A percentile compares a stretch with the other conserved stretches of the same genome.
Conservation (phyloP, 2,113 vertebrate species). For the Salvelinus namaycush region DNA sequence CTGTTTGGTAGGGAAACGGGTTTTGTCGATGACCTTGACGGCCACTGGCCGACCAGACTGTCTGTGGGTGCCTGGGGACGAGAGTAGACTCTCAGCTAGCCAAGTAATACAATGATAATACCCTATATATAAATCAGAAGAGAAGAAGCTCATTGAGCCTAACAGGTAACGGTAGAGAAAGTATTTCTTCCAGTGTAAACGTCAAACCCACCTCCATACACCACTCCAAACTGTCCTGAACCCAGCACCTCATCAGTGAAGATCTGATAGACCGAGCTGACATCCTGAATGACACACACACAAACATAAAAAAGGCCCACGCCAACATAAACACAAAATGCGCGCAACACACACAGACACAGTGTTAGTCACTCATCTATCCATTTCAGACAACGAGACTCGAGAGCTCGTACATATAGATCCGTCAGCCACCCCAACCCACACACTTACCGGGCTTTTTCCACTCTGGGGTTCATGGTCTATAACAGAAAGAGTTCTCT, state of each 20-base stretch:
- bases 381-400: too few relatives aligned
- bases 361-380: too few relatives aligned
- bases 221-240: slow-evolving; percentile 87
- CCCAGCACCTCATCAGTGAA: slow-evolving; percentile 83
- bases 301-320: slow-evolving; percentile 5
- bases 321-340: background rate
- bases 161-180: too few relatives aligned
- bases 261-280: slow-evolving; percentile 83
- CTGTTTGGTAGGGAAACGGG: slow-evolving; percentile 79
- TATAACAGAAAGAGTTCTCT: slow-evolving; percentile 27
- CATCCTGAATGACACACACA: slow-evolving; percentile 70
- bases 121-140: too few relatives aligned
- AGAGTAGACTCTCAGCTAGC: background rate
- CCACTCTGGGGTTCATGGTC: slow-evolving; percentile 18
- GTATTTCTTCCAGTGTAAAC: too few relatives aligned
- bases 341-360: background rate
- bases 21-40: slow-evolving; percentile 85
- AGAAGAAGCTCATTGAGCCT: too few relatives aligned
- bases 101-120: too few relatives aligned
- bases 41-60: slow-evolving; percentile 77
- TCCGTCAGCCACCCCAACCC: background rate
- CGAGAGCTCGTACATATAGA: too few relatives aligned
- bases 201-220: slow-evolving; percentile 76
- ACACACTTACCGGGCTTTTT: slow-evolving; percentile 51
- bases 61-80: slow-evolving; percentile 77